phyloP scores from a whole-genome alignment of 2,888 invertebrate genomes.

The Pteria penguin region DNA sequence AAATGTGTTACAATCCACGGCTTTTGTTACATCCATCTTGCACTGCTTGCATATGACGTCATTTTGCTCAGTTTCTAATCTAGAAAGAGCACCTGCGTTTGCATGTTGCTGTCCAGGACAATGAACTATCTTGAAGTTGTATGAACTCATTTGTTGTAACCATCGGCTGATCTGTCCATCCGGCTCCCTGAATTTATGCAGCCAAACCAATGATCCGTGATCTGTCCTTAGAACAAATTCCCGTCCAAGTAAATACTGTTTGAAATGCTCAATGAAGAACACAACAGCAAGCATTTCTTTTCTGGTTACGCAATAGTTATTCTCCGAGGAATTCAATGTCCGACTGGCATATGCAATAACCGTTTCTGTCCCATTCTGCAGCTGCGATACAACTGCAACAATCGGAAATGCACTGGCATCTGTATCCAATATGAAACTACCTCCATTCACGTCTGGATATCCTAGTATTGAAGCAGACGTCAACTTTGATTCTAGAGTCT shows the following conservation, averaged over 20 bases:
- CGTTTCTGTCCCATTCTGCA: constrained; percentile 44
- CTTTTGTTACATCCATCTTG: not conserved
- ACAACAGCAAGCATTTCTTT: constrained; percentile 37
- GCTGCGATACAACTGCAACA: constrained; percentile 39
- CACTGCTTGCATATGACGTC: constrained; percentile 12
- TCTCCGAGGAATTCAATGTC: not conserved
- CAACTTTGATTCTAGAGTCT: constrained; percentile 26
- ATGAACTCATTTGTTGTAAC: not conserved
- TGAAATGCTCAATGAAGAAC: constrained; percentile 32
- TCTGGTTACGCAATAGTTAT: too few relatives aligned
- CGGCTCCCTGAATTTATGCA: not conserved
- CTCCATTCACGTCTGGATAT: too few relatives aligned
- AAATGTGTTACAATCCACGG: not conserved
- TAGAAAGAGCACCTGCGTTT: not conserved
- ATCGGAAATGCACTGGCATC: constrained; percentile 43
- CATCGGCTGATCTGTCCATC: constrained; percentile 14
- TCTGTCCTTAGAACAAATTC: too few relatives aligned
- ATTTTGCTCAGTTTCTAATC: not conserved
- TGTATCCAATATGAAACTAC: constrained; percentile 34
- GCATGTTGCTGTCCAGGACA: not conserved
- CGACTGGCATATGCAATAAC: too few relatives aligned
- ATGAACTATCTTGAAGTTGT: too few relatives aligned
- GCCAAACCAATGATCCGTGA: constrained; percentile 2
- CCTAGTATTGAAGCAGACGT: too few relatives aligned
- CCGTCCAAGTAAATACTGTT: constrained; percentile 29